Evolutionary conservation across 2,888 invertebrate genomes (phyloP).

Genomic region (Ametastegia equiseti): DNA sequence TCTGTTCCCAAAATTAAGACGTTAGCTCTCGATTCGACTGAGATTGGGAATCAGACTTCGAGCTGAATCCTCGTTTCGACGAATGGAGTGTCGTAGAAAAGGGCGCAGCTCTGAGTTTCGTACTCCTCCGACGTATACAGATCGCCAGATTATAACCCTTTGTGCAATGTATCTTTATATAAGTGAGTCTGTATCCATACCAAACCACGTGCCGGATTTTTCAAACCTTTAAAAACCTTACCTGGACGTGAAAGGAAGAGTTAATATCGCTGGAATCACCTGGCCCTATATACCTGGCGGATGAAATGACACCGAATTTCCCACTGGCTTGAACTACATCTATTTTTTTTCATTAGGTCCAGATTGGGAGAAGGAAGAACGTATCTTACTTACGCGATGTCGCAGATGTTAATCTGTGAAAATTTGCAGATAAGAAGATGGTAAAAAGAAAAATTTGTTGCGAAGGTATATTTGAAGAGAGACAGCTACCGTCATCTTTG

Average conservation of each 20-base stretch:
- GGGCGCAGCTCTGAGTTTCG: not conserved
- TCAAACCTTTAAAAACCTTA: slow-evolving; percentile 1
- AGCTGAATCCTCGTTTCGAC: not conserved
- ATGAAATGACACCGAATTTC: not conserved
- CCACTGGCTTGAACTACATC: not conserved
- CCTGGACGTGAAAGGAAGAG: not conserved
- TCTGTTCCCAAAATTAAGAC: slow-evolving; percentile 43
- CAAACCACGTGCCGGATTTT: slow-evolving; percentile 32
- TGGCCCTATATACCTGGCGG: not conserved
- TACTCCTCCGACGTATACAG: slow-evolving; percentile 15
- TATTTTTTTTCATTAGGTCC: not conserved
- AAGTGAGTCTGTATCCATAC: not conserved
- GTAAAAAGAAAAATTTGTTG: not conserved
- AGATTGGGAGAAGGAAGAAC: not conserved
- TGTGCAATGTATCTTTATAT: slow-evolving; percentile 21
- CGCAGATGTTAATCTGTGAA: slow-evolving; percentile 7
- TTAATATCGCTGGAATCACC: slow-evolving; percentile 9
- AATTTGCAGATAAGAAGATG: not conserved
- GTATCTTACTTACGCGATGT: not conserved
- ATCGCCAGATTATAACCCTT: slow-evolving; percentile 36
- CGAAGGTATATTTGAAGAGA: not conserved
- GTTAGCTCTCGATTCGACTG: slow-evolving; percentile 27
- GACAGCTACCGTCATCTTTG: not conserved
- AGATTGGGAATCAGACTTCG: not conserved
- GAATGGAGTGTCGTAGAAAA: slow-evolving; percentile 17